Evolutionary conservation across 2,113 vertebrate genomes (phyloP).

Genomic region (Melanostigma gelatinosum): DNA sequence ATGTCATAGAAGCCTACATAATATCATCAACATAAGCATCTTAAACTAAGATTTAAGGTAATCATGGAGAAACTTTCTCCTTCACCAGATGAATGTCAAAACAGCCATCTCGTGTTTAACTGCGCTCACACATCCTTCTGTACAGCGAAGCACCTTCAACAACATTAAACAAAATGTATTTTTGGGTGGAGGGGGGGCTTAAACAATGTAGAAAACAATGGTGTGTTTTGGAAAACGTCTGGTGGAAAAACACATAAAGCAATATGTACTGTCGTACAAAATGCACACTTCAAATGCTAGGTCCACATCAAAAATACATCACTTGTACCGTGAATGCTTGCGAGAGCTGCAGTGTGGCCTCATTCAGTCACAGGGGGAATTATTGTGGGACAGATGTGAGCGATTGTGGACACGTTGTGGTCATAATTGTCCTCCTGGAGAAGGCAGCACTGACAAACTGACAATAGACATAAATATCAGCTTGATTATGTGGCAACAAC

Average conservation of each 20-base stretch:
- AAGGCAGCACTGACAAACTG: not conserved
- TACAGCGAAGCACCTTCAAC: not conserved
- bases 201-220: not conserved
- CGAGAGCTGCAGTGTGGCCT: conserved; percentile 4
- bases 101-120: not conserved
- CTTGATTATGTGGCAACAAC: not conserved
- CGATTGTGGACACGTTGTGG: not conserved
- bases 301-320: not conserved
- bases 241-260: not conserved
- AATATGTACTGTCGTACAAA: not conserved
- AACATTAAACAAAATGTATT: not conserved
- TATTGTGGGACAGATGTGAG: not conserved
- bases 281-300: not conserved
- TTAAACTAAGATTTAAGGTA: not conserved
- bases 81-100: not conserved
- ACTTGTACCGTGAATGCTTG: not conserved
- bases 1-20: not conserved
- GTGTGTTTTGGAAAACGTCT: conserved; percentile 27
- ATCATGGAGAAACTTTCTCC: not conserved
- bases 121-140: not conserved
- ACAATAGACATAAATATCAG: not conserved
- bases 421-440: not conserved
- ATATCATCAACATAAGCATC: not conserved
- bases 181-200: not conserved
- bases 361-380: conserved; percentile 2